Evolutionary conservation across 2,797 vertebrate genomes (phyloP).

Genomic region (Babyrousa celebensis): DNA sequence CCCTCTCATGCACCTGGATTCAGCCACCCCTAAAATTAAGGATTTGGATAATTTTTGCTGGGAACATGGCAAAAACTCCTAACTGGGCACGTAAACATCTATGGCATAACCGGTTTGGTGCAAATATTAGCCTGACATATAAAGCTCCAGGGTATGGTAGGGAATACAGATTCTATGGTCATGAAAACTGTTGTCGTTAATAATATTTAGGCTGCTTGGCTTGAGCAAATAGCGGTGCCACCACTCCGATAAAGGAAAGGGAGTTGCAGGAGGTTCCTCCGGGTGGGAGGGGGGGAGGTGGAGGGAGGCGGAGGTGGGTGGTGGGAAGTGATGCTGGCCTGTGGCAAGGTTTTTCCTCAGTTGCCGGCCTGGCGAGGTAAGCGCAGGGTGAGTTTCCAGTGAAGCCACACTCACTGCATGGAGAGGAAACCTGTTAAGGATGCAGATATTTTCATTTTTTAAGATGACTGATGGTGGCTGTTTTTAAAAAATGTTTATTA

Average conservation of each 20-base stretch:
- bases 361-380: background rate
- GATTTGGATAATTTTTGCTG: slow-evolving; percentile 22
- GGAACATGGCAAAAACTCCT: background rate
- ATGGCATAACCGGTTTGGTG: background rate
- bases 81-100: background rate
- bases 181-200: background rate
- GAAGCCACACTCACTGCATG: background rate
- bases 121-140: background rate
- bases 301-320: too few relatives aligned
- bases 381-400: background rate
- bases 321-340: background rate
- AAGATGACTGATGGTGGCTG: background rate
- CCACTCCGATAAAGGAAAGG: background rate
- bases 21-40: background rate
- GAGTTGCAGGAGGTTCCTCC: background rate
- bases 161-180: background rate
- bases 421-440: background rate
- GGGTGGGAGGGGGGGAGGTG: too few relatives aligned
- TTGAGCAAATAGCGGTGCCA: background rate
- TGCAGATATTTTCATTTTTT: background rate
- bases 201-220: background rate
- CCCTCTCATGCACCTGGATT: background rate
- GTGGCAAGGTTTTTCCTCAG: background rate
- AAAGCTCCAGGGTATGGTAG: background rate
- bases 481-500: background rate